Evolutionary conservation across 1,140 invertebrate species (phyloP), one percentile per base, ranked within the genome.

Genomic region (Leucophenga varia): DNA sequence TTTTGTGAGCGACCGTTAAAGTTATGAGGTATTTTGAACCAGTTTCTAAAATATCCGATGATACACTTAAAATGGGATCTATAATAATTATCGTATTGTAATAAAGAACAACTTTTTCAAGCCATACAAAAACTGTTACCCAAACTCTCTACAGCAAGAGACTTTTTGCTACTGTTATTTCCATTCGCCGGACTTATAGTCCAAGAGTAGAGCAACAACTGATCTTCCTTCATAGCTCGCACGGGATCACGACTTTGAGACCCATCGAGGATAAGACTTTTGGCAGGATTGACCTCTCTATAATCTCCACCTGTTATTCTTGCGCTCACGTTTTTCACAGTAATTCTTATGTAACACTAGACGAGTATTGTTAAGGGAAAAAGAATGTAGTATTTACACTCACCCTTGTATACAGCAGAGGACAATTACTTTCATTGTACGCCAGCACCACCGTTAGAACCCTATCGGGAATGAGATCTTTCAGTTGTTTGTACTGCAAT

Each of bases 271-370:
- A 22, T 6, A 12, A 54, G 2, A 18, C 42, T 36, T 4, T 19
- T 12, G 2, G 14, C 9, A 2, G 3, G 3, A 30, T n/a, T 21
- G 5, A 54, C 32, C 20, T 50, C 42, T 31, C 31, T 50, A 12
- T 40, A 40, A 1, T 25, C 12, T 3, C 47, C 52, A 2, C 52
- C 52, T 30, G 10, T 19, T 22, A 54, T 54, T 36, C 25, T 5
- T 5, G 52, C 52, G n/a, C 16, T 9, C 5, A 53, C n/a, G 25
- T 30, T 30, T 9, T 14, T 17, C 2, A 43, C 47, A 8, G 42
- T 54, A 31, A 54, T 20, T 3, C 37, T 45, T 5, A 54, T 12
- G 8, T 42, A 54, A 20, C 47, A 49, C 51, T 53, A 21, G 0
- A 20, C n/a, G n/a, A 12, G 14, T 19, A n/a, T n/a, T 14, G 4